Conservation (phyloP, 2,113 vertebrate species). For the Phocoena phocoena region DNA sequence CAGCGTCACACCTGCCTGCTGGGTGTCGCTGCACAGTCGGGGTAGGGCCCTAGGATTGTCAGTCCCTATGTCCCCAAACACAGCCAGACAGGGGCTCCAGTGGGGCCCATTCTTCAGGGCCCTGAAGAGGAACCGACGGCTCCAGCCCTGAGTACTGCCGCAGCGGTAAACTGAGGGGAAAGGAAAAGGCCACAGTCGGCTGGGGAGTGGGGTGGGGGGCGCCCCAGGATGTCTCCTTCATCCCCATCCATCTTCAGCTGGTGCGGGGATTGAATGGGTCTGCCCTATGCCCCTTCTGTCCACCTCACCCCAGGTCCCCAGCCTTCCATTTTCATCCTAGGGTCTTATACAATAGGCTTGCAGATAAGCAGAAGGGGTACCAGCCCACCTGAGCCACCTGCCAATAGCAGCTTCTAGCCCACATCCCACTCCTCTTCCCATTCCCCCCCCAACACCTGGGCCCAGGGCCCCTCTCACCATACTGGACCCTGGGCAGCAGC, state of each 20-base stretch:
- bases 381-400: not conserved
- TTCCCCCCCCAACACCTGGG: fast-evolving
- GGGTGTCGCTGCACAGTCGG: slow-evolving; percentile 88
- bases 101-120: slow-evolving; percentile 83
- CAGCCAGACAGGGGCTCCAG: slow-evolving; percentile 89
- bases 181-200: not conserved
- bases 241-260: not conserved
- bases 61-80: slow-evolving; percentile 92
- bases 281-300: not conserved
- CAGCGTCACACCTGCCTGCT: slow-evolving; percentile 87
- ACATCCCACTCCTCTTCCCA: fast-evolving
- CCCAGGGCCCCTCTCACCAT: slow-evolving; percentile 79
- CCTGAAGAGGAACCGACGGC: slow-evolving; percentile 86
- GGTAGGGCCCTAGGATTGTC: slow-evolving; percentile 92
- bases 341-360: not conserved
- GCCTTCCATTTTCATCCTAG: not conserved
- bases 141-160: slow-evolving; percentile 89
- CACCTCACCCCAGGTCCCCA: not conserved
- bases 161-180: slow-evolving; percentile 85
- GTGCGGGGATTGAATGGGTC: fast-evolving
- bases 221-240: not conserved
- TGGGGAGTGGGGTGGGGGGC: fast-evolving
- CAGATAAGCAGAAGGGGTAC: not conserved
- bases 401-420: not conserved
- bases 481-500: slow-evolving; percentile 84